These are phyloP conservation scores for Philaethria dido DNA, from an alignment of 2,888 invertebrate genomes.

Conservation along the genomic window DNA sequence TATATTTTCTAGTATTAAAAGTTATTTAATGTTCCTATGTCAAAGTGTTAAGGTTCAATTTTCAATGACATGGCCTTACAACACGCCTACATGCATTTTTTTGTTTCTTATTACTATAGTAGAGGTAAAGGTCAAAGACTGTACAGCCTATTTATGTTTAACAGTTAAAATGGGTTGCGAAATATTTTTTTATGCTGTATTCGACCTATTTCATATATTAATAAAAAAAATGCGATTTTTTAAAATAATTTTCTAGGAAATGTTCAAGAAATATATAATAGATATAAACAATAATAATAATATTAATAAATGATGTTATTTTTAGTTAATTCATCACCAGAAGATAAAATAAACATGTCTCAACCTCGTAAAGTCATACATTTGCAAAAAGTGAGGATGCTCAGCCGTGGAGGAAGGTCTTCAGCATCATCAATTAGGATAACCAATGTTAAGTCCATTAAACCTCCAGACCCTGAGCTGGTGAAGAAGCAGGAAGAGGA, in stretches of 20 bases:
- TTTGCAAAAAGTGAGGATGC: slow-evolving; percentile 70
- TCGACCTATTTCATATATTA: not conserved
- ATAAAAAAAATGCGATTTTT: not conserved
- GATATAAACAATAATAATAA: not conserved
- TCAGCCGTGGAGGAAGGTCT: slow-evolving; percentile 57
- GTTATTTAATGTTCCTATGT: not conserved
- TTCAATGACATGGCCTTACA: not conserved
- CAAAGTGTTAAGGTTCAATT: slow-evolving; percentile 1
- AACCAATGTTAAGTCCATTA: slow-evolving; percentile 71
- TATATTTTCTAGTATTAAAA: slow-evolving; percentile 3
- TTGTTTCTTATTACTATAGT: slow-evolving; percentile 2
- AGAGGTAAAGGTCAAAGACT: slow-evolving; percentile 8
- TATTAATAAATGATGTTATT: not conserved
- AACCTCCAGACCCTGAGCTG: slow-evolving; percentile 64
- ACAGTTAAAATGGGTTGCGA: slow-evolving; percentile 1
- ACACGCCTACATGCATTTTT: slow-evolving; percentile 11
- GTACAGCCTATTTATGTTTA: slow-evolving; percentile 7
- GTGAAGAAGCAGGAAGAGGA: slow-evolving; percentile 69
- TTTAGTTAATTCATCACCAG: slow-evolving; percentile 57
- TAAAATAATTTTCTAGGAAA: not conserved
- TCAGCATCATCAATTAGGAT: slow-evolving; percentile 65
- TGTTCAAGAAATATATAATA: not conserved
- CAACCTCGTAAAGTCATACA: slow-evolving; percentile 65
- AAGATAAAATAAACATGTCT: slow-evolving; percentile 47
- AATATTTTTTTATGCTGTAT: not conserved